phyloP scores from a whole-genome alignment of 2,797 vertebrate species.

The Fringilla coelebs region DNA sequence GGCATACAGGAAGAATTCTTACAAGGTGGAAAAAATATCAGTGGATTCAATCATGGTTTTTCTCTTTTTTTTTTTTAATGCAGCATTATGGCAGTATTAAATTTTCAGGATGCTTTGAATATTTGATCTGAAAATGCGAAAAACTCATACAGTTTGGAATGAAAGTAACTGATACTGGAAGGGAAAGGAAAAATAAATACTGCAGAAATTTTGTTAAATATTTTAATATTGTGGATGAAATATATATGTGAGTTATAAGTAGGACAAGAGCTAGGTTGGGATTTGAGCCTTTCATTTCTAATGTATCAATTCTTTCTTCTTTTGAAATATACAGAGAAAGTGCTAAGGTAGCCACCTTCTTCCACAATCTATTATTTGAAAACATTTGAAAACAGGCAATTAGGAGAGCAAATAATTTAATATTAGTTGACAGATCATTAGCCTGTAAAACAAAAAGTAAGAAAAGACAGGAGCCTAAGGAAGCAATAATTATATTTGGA shows the following conservation, averaged over 20 bases:
- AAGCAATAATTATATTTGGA: slow-evolving; percentile 11
- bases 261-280: not conserved
- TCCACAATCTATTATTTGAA: slow-evolving; percentile 6
- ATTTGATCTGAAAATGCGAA: slow-evolving; percentile 10
- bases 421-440: slow-evolving; percentile 39
- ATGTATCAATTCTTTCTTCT: not conserved
- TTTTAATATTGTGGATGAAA: not conserved
- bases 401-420: slow-evolving; percentile 49
- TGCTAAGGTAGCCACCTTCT: not conserved
- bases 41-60: not conserved
- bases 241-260: not conserved
- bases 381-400: slow-evolving; percentile 31
- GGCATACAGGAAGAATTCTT: not conserved
- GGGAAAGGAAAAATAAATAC: not conserved
- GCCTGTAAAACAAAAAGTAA: slow-evolving; percentile 12
- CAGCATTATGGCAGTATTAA: not conserved
- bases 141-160: not conserved
- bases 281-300: not conserved
- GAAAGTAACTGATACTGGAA: not conserved
- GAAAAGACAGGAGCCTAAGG: not conserved
- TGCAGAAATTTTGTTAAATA: not conserved
- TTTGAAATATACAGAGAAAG: not conserved
- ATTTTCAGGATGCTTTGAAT: not conserved
- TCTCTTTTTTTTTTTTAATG: not conserved
- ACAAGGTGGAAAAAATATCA: not conserved